phyloP scores from a whole-genome alignment of 2,888 invertebrate species.

The Hoplodrina blanda region DNA sequence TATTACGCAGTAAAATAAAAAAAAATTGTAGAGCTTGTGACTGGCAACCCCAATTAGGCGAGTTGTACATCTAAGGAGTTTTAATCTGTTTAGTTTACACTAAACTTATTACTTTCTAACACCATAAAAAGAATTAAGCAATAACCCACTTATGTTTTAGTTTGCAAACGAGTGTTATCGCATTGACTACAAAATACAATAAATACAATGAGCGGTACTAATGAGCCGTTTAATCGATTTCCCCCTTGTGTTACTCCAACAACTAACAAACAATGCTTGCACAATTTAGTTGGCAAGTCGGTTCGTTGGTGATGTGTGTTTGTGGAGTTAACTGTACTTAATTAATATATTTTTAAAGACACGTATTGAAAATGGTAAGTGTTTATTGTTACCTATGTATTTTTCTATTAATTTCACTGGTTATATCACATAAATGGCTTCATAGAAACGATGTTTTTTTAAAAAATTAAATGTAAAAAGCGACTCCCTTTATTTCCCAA shows the following conservation, averaged over 20 bases:
- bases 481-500: neutral
- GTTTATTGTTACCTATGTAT: neutral
- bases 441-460: neutral
- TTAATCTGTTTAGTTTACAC: too few species aligned
- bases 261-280: slow-evolving; percentile 19
- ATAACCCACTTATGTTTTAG: neutral
- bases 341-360: slow-evolving; percentile 1
- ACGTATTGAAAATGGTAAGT: slow-evolving; percentile 17
- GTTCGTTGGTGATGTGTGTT: slow-evolving; percentile 6
- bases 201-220: slow-evolving; percentile 35
- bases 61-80: too few species aligned
- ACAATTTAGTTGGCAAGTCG: slow-evolving; percentile 17
- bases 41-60: too few species aligned
- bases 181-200: slow-evolving; percentile 25
- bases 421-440: neutral
- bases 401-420: neutral
- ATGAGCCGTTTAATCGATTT: slow-evolving; percentile 33
- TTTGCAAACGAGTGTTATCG: neutral
- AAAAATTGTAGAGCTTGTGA: too few species aligned
- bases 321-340: neutral
- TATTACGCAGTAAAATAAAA: too few species aligned
- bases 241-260: slow-evolving; percentile 2
- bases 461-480: too few species aligned
- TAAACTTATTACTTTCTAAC: too few species aligned
- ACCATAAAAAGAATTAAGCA: too few species aligned